Evolutionary conservation across 2,797 vertebrate genomes (phyloP).

Genomic region (Trachops cirrhosus): DNA sequence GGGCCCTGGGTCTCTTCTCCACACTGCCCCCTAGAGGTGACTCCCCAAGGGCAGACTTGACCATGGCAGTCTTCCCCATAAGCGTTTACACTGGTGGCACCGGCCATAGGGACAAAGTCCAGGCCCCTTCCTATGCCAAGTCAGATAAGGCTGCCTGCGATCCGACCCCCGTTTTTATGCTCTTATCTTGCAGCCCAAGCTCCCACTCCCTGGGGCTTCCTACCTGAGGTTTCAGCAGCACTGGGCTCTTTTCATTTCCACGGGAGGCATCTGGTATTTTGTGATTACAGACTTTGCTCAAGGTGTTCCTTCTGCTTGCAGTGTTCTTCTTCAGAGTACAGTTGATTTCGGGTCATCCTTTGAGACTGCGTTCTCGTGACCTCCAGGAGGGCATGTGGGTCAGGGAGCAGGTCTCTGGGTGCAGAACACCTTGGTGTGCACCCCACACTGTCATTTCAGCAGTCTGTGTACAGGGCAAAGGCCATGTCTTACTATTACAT

Average conservation of each 20-base stretch:
- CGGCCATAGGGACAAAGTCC: neutral
- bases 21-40: neutral
- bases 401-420: neutral
- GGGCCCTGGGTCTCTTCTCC: neutral
- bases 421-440: neutral
- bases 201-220: neutral
- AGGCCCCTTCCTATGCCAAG: neutral
- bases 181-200: neutral
- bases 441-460: no score
- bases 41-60: neutral
- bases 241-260: neutral
- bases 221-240: neutral
- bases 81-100: neutral
- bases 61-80: neutral
- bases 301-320: neutral
- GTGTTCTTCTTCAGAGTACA: neutral
- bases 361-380: neutral
- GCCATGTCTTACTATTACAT: neutral
- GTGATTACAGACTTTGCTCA: neutral
- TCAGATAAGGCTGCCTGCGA: neutral
- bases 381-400: neutral
- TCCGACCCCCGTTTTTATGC: neutral
- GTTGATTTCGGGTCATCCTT: neutral
- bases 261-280: neutral
- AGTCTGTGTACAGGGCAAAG: neutral